A percentile compares a stretch with the other conserved stretches of the same genome.
phyloP scores from a whole-genome alignment of 2,113 vertebrate species.

The Nycticryphes semicollaris region DNA sequence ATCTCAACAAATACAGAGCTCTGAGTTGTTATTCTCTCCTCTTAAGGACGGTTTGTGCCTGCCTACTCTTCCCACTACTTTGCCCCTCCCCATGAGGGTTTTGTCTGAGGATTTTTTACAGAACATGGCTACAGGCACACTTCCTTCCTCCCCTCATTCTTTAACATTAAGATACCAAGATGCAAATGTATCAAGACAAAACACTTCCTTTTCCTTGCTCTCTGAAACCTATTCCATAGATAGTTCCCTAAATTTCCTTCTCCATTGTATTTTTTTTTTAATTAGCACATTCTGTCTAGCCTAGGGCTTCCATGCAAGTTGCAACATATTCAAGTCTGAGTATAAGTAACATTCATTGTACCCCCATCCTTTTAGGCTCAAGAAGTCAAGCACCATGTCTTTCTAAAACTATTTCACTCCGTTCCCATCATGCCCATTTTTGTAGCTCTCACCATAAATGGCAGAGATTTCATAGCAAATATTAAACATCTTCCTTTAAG shows the following conservation, averaged over 20 bases:
- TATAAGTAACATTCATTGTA: not conserved
- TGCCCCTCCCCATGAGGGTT: not conserved
- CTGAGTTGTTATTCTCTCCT: not conserved
- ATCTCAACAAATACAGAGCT: too few relatives aligned
- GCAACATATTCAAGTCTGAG: not conserved
- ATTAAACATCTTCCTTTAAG: not conserved
- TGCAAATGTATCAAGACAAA: not conserved
- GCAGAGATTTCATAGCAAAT: not conserved
- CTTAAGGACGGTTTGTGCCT: not conserved
- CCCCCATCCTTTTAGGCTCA: not conserved
- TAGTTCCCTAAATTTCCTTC: not conserved
- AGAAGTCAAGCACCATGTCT: not conserved
- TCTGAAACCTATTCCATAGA: not conserved
- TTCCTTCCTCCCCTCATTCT: slow-evolving; percentile 14
- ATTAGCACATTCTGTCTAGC: not conserved
- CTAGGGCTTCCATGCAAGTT: slow-evolving; percentile 17
- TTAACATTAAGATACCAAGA: not conserved
- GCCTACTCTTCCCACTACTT: not conserved
- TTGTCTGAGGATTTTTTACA: not conserved
- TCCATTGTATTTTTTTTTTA: not conserved
- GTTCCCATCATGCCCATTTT: not conserved
- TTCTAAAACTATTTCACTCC: not conserved
- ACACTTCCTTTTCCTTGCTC: not conserved
- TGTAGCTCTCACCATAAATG: not conserved
- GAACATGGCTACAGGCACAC: not conserved